Evolutionary conservation across 2,888 invertebrate species (phyloP).

Genomic region (Psylliodes chrysocephalus): DNA sequence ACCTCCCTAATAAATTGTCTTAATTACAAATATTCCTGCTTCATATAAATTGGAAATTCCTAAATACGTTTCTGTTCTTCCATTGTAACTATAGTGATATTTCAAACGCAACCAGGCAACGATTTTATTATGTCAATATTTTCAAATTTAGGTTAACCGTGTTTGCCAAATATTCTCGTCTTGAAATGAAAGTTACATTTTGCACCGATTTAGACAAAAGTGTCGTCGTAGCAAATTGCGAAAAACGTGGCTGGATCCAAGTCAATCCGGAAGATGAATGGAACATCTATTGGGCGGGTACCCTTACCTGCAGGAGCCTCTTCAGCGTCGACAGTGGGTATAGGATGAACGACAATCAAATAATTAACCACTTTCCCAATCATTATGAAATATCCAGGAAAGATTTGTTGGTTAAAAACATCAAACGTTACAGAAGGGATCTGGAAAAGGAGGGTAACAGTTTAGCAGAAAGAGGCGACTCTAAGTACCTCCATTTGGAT

Average conservation of each 20-base stretch:
- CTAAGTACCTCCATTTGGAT: conserved; percentile 84
- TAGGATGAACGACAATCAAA: conserved; percentile 91
- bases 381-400: conserved; percentile 95
- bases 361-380: conserved; percentile 96
- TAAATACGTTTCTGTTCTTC: not conserved
- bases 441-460: conserved; percentile 90
- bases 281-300: conserved; percentile 97
- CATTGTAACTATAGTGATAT: not conserved
- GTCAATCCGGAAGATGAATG: conserved; percentile 92
- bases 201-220: conserved; percentile 95
- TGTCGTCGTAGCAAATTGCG: conserved; percentile 90
- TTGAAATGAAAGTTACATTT: conserved; percentile 68
- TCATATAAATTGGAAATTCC: too few species aligned
- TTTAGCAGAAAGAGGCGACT: conserved; percentile 84
- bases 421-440: conserved; percentile 92
- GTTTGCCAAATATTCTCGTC: conserved; percentile 28
- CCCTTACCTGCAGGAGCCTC: conserved; percentile 88
- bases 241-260: conserved; percentile 89
- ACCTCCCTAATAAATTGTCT: too few species aligned
- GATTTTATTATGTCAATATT: conserved; percentile 37
- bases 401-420: conserved; percentile 95
- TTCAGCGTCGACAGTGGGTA: conserved; percentile 94
- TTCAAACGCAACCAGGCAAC: conserved; percentile 18
- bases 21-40: too few species aligned
- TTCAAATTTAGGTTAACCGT: conserved; percentile 27